Evolutionary conservation across 2,888 invertebrate genomes (phyloP).

Genomic region (Orthosia gracilis): DNA sequence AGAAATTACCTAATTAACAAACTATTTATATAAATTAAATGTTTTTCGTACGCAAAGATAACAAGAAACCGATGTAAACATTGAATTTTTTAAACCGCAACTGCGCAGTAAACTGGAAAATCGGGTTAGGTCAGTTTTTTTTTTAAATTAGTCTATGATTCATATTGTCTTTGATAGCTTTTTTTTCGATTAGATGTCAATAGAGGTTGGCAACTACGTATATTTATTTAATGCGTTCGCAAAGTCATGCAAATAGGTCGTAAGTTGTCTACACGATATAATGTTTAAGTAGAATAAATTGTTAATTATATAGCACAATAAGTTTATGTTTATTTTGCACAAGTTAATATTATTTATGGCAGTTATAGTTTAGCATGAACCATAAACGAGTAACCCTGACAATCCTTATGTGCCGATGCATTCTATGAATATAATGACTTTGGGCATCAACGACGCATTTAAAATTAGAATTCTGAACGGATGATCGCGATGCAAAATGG

Average conservation of each 20-base stretch:
- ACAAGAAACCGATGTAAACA: constrained; percentile 36
- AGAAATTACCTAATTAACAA: not conserved
- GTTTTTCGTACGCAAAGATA: constrained; percentile 28
- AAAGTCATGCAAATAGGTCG: constrained; percentile 13
- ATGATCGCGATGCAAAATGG: constrained; percentile 26
- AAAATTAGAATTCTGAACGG: constrained; percentile 48
- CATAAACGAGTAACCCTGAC: constrained; percentile 32
- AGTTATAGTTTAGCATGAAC: not conserved
- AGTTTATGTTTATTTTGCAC: too few relatives aligned
- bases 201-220: constrained; percentile 34
- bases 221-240: constrained; percentile 16
- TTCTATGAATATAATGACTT: constrained; percentile 30
- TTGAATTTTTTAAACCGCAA: constrained; percentile 8
- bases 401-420: constrained; percentile 13
- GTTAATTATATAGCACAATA: too few relatives aligned
- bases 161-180: constrained; percentile 10
- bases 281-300: not conserved
- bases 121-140: constrained; percentile 35
- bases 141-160: constrained; percentile 30
- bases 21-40: constrained; percentile 3
- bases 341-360: not conserved
- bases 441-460: constrained; percentile 27
- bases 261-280: not conserved
- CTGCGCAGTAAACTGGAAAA: constrained; percentile 44
- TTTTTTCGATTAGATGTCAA: constrained; percentile 35